Percentiles rank a stretch among this genome's conserved stretches.
These are phyloP conservation scores for Solea solea DNA, from an alignment of 2,113 vertebrate genomes.

Conservation along the genomic window DNA sequence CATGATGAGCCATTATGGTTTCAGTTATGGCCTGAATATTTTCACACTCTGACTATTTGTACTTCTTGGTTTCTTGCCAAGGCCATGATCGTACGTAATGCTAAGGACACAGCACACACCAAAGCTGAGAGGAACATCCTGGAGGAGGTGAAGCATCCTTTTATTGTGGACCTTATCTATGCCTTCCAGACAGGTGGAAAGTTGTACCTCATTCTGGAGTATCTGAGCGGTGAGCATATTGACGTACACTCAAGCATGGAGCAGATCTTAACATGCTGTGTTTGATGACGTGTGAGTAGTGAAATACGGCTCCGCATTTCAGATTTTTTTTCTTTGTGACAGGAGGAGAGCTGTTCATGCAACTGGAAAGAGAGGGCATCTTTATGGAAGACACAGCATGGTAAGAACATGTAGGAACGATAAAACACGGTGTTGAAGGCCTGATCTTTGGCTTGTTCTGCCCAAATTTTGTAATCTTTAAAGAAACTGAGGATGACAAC, in stretches of 20 bases:
- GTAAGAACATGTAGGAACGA: slow-evolving; percentile 77
- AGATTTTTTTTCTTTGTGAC: slow-evolving; percentile 24
- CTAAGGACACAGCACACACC: slow-evolving; percentile 98
- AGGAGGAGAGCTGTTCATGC: slow-evolving; percentile 99
- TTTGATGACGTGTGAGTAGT: background rate
- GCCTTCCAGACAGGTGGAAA: slow-evolving; percentile 99
- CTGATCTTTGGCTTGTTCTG: too few species aligned
- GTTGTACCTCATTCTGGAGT: slow-evolving; percentile 99
- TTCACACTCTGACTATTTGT: slow-evolving; percentile 2
- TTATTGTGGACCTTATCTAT: slow-evolving; percentile 98
- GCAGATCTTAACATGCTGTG: background rate
- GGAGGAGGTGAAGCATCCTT: slow-evolving; percentile 98
- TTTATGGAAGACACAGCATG: slow-evolving; percentile 99
- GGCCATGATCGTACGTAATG: slow-evolving; percentile 98
- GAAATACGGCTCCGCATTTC: background rate
- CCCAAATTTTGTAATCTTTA: too few species aligned
- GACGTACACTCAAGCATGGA: background rate
- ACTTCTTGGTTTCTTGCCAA: slow-evolving; percentile 60
- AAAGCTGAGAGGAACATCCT: slow-evolving; percentile 97
- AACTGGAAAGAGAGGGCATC: slow-evolving; percentile 97
- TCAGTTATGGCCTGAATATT: background rate
- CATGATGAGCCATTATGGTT: slow-evolving; percentile 1
- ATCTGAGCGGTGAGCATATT: slow-evolving; percentile 92
- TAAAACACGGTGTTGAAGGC: too few species aligned
- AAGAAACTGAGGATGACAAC: too few species aligned